Base-by-base conservation (phyloP, 2,797 vertebrate genomes). In the Leptatherina wallacei region DNA sequence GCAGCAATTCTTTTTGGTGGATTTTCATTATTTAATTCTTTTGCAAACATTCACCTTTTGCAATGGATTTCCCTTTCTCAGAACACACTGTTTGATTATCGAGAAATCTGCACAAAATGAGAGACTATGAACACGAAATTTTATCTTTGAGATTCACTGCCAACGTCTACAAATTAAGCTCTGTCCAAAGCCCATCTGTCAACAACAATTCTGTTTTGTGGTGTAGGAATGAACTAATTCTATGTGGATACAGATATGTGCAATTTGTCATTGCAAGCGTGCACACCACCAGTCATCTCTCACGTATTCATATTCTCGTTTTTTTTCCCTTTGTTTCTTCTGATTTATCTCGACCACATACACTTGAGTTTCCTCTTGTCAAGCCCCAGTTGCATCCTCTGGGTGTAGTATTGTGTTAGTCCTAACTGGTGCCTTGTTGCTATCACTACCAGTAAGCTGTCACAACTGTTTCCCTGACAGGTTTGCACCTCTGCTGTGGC, bases 371-470 rank as follows among this genome's bases (percentile, higher is more conserved):
- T 90, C 85, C 81, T 82, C 77, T 56, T 61, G 71, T 69, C 71
- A 70, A 44, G 59, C 81, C 76, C 36, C 83, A 77, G 80, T 24
- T 65, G 62, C 72, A 62, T 88, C 83, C 74, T 86, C 71, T 69
- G 56, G 36, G 36, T 52, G 69, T 65, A 36, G 77, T 49, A 18
- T 20, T 73, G 74, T 65, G 63, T 85, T 73, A 35, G 67, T 68
- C 67, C 75, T 78, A 65, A 82, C 78, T 75, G 80, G 75, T 82
- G 75, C 75, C 66, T 71, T 76, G 83, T 87, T 81, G 83, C 85
- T 86, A 89, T 91, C 88, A 82, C 84, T 55, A 85, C 78, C 86
- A 82, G 77, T 72, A 78, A 89, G 74, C 79, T 89, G 87, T 85
- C 85, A 77, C 86, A 69, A 77, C 83, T 49, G 74, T 78, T 74